These are phyloP conservation scores for Chaitophorus viminalis DNA, from an alignment of 2,888 invertebrate species.

Conservation along the genomic window DNA sequence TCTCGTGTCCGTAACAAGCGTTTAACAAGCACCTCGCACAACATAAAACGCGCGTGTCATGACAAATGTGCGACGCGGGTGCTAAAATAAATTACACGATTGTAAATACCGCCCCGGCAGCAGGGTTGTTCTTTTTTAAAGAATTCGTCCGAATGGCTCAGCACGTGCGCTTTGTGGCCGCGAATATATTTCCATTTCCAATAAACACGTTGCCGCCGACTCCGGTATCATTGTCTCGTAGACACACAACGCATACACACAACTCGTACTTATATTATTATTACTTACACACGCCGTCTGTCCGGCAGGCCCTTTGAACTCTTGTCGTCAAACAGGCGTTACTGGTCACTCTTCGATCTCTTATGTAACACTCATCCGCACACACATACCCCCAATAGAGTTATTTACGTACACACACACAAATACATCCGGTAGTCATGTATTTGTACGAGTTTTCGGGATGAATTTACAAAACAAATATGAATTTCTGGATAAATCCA, in stretches of 20 bases:
- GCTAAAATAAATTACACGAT: conserved; percentile 61
- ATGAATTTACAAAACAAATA: conserved; percentile 46
- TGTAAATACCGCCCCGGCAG: conserved; percentile 45
- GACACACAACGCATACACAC: background rate
- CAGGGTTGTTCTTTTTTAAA: conserved; percentile 45
- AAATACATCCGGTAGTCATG: background rate
- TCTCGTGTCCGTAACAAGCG: conserved; percentile 58
- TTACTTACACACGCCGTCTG: background rate
- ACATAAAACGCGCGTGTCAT: conserved; percentile 22
- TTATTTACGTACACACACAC: conserved; percentile 34
- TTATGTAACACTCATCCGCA: background rate
- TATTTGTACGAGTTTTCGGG: conserved; percentile 38
- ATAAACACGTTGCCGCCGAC: background rate
- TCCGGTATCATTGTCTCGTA: background rate
- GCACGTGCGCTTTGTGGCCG: conserved; percentile 62
- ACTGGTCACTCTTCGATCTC: conserved; percentile 30
- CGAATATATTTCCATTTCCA: conserved; percentile 36
- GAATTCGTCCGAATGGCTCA: conserved; percentile 59
- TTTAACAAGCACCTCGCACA: conserved; percentile 54
- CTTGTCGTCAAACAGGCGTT: conserved; percentile 57
- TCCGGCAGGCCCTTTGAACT: background rate
- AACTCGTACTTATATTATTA: background rate
- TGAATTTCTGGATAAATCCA: conserved; percentile 45
- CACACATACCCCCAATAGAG: conserved; percentile 33
- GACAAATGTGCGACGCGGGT: conserved; percentile 46